Base-by-base conservation (phyloP, 2,113 vertebrate species). In the Pleuronectes platessa region DNA sequence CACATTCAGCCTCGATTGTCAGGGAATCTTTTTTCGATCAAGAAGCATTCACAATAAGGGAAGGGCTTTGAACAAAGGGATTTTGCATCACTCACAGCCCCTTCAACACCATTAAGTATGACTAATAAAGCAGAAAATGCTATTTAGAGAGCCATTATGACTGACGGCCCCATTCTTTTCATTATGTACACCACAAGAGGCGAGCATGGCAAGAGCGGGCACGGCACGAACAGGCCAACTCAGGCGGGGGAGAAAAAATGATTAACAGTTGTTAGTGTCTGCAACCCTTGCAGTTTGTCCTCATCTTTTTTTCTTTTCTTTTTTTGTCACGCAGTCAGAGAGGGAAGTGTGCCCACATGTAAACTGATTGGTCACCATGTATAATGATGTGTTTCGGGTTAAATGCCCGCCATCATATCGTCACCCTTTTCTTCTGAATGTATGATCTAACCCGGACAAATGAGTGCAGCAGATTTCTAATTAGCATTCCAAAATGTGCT, bases 41-140 rank as follows among this genome's bases (percentile, higher is more conserved):
- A 88, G 81, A 88, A 83, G 75, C 69, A 49, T 88, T 93, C 86
- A 85, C 84, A 70, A 82, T 82, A 76, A 91, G 87, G 90, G 88
- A 80, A 55, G 75, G 84, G 71, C 81, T 89, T 78, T 71, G 81
- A 92, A 92, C 86, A 92, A 92, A 92, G 62, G 83, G 85, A 86
- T 88, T 92, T 90, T 86, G 77, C 89, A 92, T 90, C 90, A 90
- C 89, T 92, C 86, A 86, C 79, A 82, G 80, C 86, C 86, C 91
- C 88, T 93, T 94, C 92, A 86, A 88, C 84, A 84, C 88, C 88
- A 94, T 93, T 94, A 94, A 93, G 90, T 93, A 92, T 94, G 92
- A 94, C 91, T 94, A 94, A 94, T 94, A 94, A 94, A 94, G 93
- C 91, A 93, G 89, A 92, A 94, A 93, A 94, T 93, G 90, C 91